Base-by-base conservation (phyloP, 1,140 invertebrate genomes). In the Eriosoma lanigerum region DNA sequence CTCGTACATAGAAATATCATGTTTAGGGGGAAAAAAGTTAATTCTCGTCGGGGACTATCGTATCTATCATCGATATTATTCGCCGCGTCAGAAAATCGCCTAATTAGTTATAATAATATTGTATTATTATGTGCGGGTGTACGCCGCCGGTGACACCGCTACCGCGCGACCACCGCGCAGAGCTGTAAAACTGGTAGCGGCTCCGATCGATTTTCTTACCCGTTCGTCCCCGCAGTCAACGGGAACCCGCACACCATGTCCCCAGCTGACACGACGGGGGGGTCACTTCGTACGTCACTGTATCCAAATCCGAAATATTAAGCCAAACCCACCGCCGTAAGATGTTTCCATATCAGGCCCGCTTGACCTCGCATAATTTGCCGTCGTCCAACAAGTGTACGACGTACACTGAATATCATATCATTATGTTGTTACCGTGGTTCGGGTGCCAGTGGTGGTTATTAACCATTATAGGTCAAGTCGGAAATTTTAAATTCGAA, bases 151-250 rank as follows among this genome's bases (percentile, higher is more conserved):
- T 1, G 29, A 6, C 29, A n/a, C 10, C 10, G 58, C 58, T 62
- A 62, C 9, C 46, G 46, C 46, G 32, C 29, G 12, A n/a, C n/a
- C n/a, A n/a, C n/a, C n/a, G n/a, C n/a, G n/a, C n/a, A n/a, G n/a
- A n/a, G n/a, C n/a, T n/a, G 58, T 29, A 19, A 32, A 29, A 13
- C 6, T 5, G 44, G 21, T 24, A 50, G 46, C 6, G 44, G 66
- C 44, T 38, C 32, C 54, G 29, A 76, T 76, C 73, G 73, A 76
- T 76, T 76, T 58, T 58, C 32, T 32, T 13, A 32, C 50, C 52
- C 73, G 38, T 24, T 38, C 54, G 54, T 17, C 44, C 15, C 32
- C 32, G 32, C 32, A 0, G 32, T 19, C 32, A 9, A 21, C 62
- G 19, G 32, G 32, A 38, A 3, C 32, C 32, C 32, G 32, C 32